Base-by-base conservation (phyloP, 2,113 vertebrate species). In the Pterocles gutturalis region DNA sequence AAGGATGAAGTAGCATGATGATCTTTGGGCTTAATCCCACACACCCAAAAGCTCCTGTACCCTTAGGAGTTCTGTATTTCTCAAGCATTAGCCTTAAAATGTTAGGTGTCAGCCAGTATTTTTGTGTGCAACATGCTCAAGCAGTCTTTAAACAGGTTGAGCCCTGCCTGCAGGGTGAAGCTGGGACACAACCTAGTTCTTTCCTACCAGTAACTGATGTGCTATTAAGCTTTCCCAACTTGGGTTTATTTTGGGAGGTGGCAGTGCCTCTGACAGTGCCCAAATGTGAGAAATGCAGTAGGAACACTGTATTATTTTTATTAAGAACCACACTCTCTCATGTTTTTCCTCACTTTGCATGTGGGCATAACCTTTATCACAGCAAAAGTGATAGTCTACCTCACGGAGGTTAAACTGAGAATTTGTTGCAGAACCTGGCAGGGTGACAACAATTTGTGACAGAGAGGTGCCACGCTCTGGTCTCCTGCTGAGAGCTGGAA, bases 241-340 rank as follows among this genome's bases (percentile, higher is more conserved):
- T 13, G 34, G 14, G 11, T 38, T 82, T 82, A 31, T 83, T 90
- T 11, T 45, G 75, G 46, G 36, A 55, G 31, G 28, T 17, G 25
- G 12, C 41, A 33, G 22, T 48, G 33, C 25, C n/a, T 75, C 26
- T 41, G 21, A 28, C 14, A 19, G 54, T 38, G 38, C 26, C 31
- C 1, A 0, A 34, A 20, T 5, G 0, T 57, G 48, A 81, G 48
- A 71, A 88, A 81, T 36, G 18, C 62, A 13, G 18, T 6, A 46
- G 61, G 26, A 67, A 34, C 31, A 28, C 15, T 8, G 17, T 24
- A 17, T 33, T 36, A 16, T 51, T 71, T 58, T 46, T 24, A 51
- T n/a, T 38, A 61, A 71, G 9, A 67, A 54, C 8, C 25, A 55
- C 0, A 0, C 1, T 2, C 19, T 65, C n/a, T 21, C 29, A 13